Evolutionary conservation across 2,797 vertebrate species (phyloP).

Genomic region (Pristis pectinata): DNA sequence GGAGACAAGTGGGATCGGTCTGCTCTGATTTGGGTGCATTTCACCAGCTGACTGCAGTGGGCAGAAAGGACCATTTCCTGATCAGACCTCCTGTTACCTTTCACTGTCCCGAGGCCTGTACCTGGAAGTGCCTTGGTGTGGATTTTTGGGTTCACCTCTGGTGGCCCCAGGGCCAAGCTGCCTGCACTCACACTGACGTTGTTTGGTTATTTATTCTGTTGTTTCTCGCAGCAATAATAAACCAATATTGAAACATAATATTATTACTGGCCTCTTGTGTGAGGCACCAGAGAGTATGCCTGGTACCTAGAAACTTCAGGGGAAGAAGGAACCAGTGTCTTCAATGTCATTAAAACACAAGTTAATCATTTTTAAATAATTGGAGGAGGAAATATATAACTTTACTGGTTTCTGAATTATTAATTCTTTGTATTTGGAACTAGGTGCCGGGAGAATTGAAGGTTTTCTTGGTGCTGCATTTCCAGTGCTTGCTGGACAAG

Average conservation of each 20-base stretch:
- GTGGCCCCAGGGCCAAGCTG: background rate
- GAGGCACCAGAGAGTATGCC: too few relatives aligned
- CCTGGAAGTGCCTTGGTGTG: background rate
- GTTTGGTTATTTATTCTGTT: background rate
- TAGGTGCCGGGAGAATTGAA: background rate
- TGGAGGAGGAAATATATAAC: background rate
- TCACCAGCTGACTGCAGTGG: background rate
- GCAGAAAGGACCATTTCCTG: background rate
- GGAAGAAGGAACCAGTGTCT: background rate
- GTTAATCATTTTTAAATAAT: background rate
- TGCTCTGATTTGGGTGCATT: background rate
- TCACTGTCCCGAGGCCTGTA: background rate
- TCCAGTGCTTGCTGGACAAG: background rate
- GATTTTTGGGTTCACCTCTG: background rate
- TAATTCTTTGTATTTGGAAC: background rate
- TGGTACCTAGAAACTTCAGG: background rate
- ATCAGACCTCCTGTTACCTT: background rate
- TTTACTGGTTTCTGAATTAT: background rate
- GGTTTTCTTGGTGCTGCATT: background rate
- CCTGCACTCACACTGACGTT: background rate
- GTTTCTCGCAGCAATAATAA: background rate
- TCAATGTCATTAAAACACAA: background rate
- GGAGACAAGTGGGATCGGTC: background rate
- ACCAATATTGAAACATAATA: background rate
- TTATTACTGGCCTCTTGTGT: background rate